phyloP scores from a whole-genome alignment of 2,888 invertebrate genomes.

The Myathropa florea region DNA sequence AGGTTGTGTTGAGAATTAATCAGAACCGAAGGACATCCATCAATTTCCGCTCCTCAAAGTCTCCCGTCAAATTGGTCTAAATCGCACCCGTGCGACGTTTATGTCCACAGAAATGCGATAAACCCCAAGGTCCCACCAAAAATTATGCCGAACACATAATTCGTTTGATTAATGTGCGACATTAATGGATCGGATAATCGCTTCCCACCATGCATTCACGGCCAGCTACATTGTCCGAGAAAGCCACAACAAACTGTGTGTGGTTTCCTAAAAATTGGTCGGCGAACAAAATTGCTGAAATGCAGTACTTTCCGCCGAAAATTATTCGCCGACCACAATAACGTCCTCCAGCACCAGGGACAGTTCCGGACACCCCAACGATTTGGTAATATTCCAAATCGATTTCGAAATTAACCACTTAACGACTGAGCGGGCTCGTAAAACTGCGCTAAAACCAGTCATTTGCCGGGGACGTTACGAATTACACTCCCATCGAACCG shows the following conservation, averaged over 20 bases:
- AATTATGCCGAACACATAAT: not conserved
- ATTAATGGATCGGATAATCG: not conserved
- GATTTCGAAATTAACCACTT: constrained; percentile 13
- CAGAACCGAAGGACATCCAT: not conserved
- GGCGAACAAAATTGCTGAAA: not conserved
- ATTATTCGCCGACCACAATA: not conserved
- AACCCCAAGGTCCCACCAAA: not conserved
- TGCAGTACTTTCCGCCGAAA: not conserved
- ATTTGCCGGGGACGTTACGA: not conserved
- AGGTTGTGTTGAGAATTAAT: not conserved
- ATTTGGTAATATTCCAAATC: constrained; percentile 13
- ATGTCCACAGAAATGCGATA: not conserved
- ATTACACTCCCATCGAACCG: not conserved
- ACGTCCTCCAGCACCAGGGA: not conserved
- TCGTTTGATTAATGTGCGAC: not conserved
- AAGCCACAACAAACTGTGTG: not conserved
- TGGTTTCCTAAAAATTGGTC: not conserved
- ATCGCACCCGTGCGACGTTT: not conserved
- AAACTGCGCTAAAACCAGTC: constrained; percentile 32
- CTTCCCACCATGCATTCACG: not conserved
- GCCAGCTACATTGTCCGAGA: too few relatives aligned
- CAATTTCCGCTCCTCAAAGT: not conserved
- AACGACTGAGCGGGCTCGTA: constrained; percentile 9
- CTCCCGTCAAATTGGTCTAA: not conserved
- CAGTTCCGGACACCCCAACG: not conserved